Evolutionary conservation across 2,113 vertebrate species (phyloP), one percentile per base, ranked within the genome.

Genomic region (Vimba vimba): DNA sequence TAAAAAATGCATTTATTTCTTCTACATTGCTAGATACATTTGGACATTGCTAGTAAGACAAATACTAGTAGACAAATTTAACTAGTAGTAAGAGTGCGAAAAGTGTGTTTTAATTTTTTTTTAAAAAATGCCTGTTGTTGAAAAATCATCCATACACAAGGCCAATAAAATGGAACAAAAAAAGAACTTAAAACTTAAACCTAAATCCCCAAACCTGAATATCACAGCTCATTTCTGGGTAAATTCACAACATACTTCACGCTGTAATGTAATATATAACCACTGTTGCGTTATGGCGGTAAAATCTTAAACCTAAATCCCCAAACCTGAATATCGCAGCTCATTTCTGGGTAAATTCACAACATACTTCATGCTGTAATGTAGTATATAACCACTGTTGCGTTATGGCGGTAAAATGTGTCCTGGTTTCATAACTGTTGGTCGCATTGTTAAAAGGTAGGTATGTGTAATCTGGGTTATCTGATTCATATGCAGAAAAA

Each of bases 401-500:
- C 21, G n/a, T 69, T 68, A 50, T 82, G 19, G 43, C 7, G 30
- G 8, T 52, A 47, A 52, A 81, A 81, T 19, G 25, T 15, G 7
- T 47, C 8, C 15, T 15, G 1, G 43, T 82, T 82, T 82, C 79
- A 68, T 82, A 76, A 66, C 62, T 66, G 69, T 55, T 19, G 27
- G 76, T 69, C n/a, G 6, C 73, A 30, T 39, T 59, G 52, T 45
- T 79, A 57, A 52, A 55, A 82, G 62, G 27, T 27, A 36, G 47
- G 79, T 68, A 10, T 79, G 25, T 84, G 27, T 55, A 75, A 74
- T 30, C 74, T 77, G 25, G 45, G 69, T 36, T 82, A 27, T 47
- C 15, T 79, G 36, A 27, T 45, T 43, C 15, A 6, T 79, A 2
- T 39, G 82, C 93, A 99, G 98, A 99, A 99, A 96, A 99, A 99